Base-by-base conservation (phyloP, 2,888 invertebrate species). In the Pyrrhosoma nymphula region DNA sequence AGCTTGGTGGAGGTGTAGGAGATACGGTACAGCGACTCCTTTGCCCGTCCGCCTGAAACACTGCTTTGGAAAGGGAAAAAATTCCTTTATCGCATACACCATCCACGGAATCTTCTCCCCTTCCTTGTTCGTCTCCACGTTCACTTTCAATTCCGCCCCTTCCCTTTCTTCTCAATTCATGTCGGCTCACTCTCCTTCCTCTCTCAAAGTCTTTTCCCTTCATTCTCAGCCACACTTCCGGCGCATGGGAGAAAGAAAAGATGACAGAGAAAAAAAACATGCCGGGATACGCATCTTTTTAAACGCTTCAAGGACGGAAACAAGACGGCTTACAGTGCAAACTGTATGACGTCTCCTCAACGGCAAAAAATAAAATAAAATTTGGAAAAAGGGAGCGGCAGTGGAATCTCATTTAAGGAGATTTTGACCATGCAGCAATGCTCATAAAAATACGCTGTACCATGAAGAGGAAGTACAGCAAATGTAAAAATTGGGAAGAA, bases 21-120 rank as follows among this genome's bases (percentile, higher is more conserved):
- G 89, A 89, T 89, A 56, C 89, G 89, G n/a, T 89, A 89, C 55
- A 89, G 56, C 89, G 89, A 56, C 26, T 89, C 89, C 89, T 89
- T 89, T 89, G 89, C 89, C 35, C 89, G 47, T 47, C 89, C 89
- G 56, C 47, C 55, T 47, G 89, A 55, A 56, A 89, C 89, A 56
- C 47, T 30, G 89, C 89, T 89, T 35, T 47, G 47, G 47, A 47
- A 47, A 47, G 47, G 26, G 16, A 35, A 82, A 82, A 55, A 47
- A 60, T 20, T n/a, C 56, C 56, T 56, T 56, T 47, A 47, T 56
- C 89, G 8, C 89, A 30, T 10, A 3, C 89, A 60, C 89, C 89
- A 60, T 60, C 20, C 60, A 20, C 60, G 60, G 60, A 60, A 60
- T 60, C 60, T 82, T 14, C 35, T n/a, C 35, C 23, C 14, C 16